A percentile compares a stretch with the other conserved stretches of the same genome.
These are phyloP conservation scores for Rotaria sp. DNA, from an alignment of 2,888 invertebrate genomes.

Conservation along the genomic window DNA sequence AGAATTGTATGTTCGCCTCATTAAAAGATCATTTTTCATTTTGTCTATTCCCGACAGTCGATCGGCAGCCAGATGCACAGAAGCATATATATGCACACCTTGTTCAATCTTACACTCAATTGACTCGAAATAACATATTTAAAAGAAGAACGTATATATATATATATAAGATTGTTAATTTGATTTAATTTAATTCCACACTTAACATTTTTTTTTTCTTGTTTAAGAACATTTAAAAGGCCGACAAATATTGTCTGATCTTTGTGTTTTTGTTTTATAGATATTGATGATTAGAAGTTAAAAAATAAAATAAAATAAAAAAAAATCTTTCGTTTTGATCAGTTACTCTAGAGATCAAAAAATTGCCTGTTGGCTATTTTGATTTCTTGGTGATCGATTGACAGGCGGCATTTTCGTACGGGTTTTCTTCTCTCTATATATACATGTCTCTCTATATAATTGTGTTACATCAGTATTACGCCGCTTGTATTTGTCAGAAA, in stretches of 20 bases:
- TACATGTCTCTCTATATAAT: not conserved
- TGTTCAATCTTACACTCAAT: conserved; percentile 22
- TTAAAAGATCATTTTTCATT: conserved; percentile 24
- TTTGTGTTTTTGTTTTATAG: not conserved
- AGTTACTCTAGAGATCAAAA: not conserved
- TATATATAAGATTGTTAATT: not conserved
- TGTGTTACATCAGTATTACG: not conserved
- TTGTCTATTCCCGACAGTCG: not conserved
- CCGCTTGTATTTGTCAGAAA: conserved; percentile 5
- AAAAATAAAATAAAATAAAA: not conserved
- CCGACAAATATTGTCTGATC: not conserved
- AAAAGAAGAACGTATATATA: not conserved
- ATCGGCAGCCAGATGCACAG: conserved; percentile 3
- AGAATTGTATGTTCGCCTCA: conserved; percentile 18
- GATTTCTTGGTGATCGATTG: not conserved
- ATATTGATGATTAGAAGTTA: not conserved
- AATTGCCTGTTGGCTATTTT: not conserved
- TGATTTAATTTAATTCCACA: not conserved
- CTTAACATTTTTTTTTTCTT: too few species aligned
- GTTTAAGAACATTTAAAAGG: not conserved
- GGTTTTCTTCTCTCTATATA: not conserved
- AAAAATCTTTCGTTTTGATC: not conserved
- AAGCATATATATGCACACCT: not conserved
- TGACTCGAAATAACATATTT: not conserved
- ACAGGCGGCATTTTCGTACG: not conserved